Percentiles rank a stretch among this genome's conserved stretches.
Evolutionary conservation across 2,113 vertebrate genomes (phyloP).

Genomic region (Orientallactaga bullata): DNA sequence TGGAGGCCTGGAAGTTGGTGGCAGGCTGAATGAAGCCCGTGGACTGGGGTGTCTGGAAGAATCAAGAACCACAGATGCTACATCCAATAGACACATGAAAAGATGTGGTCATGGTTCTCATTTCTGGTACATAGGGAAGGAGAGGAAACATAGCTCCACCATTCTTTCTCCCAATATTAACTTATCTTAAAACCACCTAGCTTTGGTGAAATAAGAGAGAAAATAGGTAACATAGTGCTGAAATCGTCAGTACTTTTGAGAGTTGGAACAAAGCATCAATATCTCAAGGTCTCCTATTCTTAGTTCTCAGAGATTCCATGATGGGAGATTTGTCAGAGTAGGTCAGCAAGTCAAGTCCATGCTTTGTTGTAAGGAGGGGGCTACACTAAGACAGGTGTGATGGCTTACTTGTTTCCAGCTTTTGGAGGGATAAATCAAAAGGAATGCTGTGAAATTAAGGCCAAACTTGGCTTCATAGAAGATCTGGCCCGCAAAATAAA

Average conservation of each 20-base stretch:
- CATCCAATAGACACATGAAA: fast-evolving
- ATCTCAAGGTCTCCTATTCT: not conserved
- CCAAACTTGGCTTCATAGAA: too few relatives aligned
- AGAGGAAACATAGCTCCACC: not conserved
- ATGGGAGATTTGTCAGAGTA: not conserved
- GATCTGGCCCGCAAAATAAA: too few relatives aligned
- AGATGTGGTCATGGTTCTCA: not conserved
- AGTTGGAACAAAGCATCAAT: not conserved
- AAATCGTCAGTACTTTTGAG: not conserved
- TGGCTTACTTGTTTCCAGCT: too few relatives aligned
- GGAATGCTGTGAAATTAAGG: too few relatives aligned
- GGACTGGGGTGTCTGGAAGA: not conserved
- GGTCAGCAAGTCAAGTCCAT: not conserved
- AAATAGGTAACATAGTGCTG: not conserved
- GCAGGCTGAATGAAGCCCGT: fast-evolving
- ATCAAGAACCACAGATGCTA: too few relatives aligned
- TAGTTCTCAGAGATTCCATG: not conserved
- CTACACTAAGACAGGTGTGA: too few relatives aligned
- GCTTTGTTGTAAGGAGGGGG: not conserved
- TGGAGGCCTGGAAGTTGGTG: not conserved
- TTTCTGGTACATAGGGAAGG: not conserved
- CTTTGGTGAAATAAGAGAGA: not conserved
- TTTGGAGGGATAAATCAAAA: too few relatives aligned
- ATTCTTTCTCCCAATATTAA: not conserved
- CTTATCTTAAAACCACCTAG: not conserved